A percentile compares a stretch with the other conserved stretches of the same genome.
Evolutionary conservation across 2,113 vertebrate species (phyloP).

Genomic region (Rhea pennata): DNA sequence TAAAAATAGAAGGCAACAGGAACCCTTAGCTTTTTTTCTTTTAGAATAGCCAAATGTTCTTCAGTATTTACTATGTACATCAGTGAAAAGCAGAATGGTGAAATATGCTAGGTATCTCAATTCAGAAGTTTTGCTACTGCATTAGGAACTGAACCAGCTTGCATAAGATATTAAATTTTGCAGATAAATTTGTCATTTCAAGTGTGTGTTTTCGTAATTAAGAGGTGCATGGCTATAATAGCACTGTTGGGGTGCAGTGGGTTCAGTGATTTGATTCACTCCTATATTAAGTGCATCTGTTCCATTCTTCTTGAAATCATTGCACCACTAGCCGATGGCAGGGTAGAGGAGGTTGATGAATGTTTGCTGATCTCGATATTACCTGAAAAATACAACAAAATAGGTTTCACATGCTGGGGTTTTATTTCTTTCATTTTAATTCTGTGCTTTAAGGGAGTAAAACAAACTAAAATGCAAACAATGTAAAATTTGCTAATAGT

Average conservation of each 20-base stretch:
- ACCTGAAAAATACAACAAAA: not conserved
- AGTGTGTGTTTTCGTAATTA: not conserved
- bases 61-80: not conserved
- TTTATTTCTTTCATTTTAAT: not conserved
- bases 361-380: not conserved
- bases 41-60: not conserved
- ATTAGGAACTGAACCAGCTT: not conserved
- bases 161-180: not conserved
- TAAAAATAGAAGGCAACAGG: slow-evolving; percentile 27
- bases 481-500: not conserved
- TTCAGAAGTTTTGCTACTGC: not conserved
- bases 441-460: not conserved
- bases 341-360: not conserved
- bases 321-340: not conserved
- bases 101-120: not conserved
- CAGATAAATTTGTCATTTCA: not conserved
- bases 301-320: not conserved
- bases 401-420: not conserved
- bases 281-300: not conserved
- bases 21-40: not conserved
- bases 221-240: not conserved
- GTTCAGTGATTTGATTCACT: not conserved
- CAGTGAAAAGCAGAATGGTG: not conserved
- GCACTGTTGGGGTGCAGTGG: not conserved
- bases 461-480: not conserved